These are phyloP conservation scores for Sisor rabdophorus DNA, from an alignment of 2,113 vertebrate genomes.

Conservation along the genomic window DNA sequence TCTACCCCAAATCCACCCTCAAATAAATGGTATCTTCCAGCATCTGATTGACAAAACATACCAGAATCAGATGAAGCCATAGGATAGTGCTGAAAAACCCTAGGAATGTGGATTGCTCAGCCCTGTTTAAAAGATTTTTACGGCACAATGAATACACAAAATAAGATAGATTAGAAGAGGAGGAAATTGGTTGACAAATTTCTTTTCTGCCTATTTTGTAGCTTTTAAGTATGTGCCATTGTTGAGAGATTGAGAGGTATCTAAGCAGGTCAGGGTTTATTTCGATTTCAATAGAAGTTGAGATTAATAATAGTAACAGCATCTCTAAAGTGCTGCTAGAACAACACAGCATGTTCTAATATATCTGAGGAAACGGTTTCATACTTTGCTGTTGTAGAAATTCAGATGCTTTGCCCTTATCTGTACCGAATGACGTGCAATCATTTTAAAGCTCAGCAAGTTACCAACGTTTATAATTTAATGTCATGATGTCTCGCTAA, in stretches of 20 bases:
- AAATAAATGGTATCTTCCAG: no score
- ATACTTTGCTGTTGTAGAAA: not conserved
- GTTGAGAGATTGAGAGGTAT: conserved; percentile 20
- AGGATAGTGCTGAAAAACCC: no score
- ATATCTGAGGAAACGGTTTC: not conserved
- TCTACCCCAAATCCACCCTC: no score
- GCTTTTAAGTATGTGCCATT: not conserved
- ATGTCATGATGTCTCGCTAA: conserved; percentile 26
- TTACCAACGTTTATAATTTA: conserved; percentile 23
- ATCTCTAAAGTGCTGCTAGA: conserved; percentile 24
- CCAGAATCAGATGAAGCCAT: no score
- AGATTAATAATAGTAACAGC: conserved; percentile 31
- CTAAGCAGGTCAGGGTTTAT: conserved; percentile 33
- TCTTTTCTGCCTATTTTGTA: not conserved
- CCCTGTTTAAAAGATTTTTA: not conserved
- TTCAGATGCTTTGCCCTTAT: conserved; percentile 5
- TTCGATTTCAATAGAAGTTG: conserved; percentile 42
- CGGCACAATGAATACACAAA: not conserved
- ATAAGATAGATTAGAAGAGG: not conserved
- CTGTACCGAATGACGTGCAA: not conserved
- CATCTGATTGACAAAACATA: no score
- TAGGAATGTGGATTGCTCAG: no score
- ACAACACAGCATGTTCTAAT: conserved; percentile 26
- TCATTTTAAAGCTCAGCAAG: conserved; percentile 9
- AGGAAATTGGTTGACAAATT: not conserved